Conservation (phyloP, 2,113 vertebrate genomes). For the Sinocyclocheilus anshuiensis region DNA sequence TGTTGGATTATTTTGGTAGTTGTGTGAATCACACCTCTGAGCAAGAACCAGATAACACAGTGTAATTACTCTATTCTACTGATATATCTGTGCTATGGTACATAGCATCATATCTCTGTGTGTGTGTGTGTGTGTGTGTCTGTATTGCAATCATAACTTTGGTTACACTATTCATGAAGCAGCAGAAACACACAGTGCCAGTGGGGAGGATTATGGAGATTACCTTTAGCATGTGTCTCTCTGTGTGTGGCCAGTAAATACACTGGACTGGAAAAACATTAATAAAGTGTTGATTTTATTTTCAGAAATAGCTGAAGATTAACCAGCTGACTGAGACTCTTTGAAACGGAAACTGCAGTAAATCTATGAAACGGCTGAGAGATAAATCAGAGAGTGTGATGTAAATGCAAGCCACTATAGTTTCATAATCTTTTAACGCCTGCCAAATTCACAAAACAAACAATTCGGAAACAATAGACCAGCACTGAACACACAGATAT, state of each 20-base stretch:
- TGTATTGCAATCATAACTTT: conserved; percentile 41
- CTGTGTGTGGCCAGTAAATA: conserved; percentile 10
- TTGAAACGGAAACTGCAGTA: neutral
- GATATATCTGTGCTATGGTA: conserved; percentile 16
- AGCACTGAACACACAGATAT: neutral
- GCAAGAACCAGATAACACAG: conserved; percentile 3
- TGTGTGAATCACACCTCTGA: conserved; percentile 23
- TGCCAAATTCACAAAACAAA: too few species aligned
- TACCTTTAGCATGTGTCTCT: neutral
- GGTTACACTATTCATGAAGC: conserved; percentile 44
- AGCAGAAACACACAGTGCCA: conserved; percentile 31
- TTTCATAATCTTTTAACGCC: neutral
- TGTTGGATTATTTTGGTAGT: conserved; percentile 17
- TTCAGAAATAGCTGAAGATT: neutral
- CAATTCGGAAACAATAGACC: too few species aligned
- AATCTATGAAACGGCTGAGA: neutral
- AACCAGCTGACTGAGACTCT: neutral
- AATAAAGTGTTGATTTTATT: conserved; percentile 7
- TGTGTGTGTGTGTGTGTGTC: conserved; percentile 57
- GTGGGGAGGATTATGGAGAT: conserved; percentile 16
- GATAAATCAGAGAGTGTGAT: neutral
- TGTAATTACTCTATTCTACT: conserved; percentile 18
- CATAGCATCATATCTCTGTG: neutral
- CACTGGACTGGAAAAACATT: neutral
- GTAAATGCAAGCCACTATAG: neutral